These are phyloP conservation scores for Anoplolepis gracilipes DNA, from an alignment of 1,140 invertebrate species.

Conservation along the genomic window DNA sequence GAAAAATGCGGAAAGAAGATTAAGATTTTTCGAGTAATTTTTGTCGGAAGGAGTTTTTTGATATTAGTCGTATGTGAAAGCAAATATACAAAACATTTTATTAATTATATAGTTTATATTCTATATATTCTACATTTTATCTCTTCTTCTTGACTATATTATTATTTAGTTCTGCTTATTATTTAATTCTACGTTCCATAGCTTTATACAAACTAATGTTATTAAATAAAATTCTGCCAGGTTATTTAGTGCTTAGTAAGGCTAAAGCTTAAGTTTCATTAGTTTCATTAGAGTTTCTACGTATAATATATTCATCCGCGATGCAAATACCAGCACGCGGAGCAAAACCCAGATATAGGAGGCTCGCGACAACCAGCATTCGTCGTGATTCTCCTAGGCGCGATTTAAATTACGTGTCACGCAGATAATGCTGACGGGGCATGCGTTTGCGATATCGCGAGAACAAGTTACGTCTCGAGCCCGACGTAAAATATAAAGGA, in stretches of 20 bases:
- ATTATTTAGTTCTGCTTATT: neutral
- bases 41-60: no score
- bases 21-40: neutral
- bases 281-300: neutral
- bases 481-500: constrained; percentile 55
- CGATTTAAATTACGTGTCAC: constrained; percentile 38
- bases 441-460: constrained; percentile 44
- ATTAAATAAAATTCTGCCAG: neutral
- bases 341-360: neutral
- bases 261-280: neutral
- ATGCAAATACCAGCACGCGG: neutral
- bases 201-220: neutral
- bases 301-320: neutral
- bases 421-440: constrained; percentile 34
- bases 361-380: neutral
- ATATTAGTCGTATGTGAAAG: neutral
- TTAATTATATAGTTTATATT: neutral
- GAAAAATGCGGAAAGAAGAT: neutral
- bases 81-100: neutral
- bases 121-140: no score
- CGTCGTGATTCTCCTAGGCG: constrained; percentile 5
- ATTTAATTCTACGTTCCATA: neutral
- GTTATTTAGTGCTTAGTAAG: neutral
- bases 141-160: neutral
- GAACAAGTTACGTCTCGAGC: constrained; percentile 46